Evolutionary conservation across 2,113 vertebrate genomes (phyloP).

Genomic region (Hirundichthys speculiger): DNA sequence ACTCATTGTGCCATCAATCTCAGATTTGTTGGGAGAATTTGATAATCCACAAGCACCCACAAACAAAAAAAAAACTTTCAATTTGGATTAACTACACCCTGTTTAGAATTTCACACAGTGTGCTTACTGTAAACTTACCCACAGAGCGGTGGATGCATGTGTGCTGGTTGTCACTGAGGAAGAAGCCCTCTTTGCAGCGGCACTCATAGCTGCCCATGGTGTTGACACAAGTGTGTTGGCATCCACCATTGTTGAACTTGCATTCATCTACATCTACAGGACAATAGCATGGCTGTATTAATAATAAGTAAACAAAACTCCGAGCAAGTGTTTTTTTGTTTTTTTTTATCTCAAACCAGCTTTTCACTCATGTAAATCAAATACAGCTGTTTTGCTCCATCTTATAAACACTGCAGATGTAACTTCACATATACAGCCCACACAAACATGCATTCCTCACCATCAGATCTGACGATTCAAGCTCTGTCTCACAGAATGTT

Average conservation of each 20-base stretch:
- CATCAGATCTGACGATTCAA: conserved; percentile 15
- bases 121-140: conserved; percentile 80
- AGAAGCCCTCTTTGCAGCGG: conserved; percentile 92
- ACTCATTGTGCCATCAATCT: conserved; percentile 77
- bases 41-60: background rate
- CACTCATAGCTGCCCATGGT: conserved; percentile 96
- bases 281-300: conserved; percentile 34
- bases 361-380: conserved; percentile 13
- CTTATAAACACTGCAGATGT: conserved; percentile 18
- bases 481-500: background rate
- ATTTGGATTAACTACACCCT: background rate
- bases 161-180: conserved; percentile 98
- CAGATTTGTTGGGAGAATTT: too few species aligned
- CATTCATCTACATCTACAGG: conserved; percentile 92
- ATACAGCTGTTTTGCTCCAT: background rate
- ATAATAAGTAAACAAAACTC: conserved; percentile 23
- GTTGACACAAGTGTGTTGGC: conserved; percentile 95
- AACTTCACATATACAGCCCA: conserved; percentile 23
- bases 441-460: conserved; percentile 34
- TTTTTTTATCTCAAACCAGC: conserved; percentile 8
- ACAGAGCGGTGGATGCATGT: conserved; percentile 96
- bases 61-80: background rate
- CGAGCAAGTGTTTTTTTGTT: background rate
- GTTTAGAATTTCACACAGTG: background rate
- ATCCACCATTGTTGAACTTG: conserved; percentile 93